Conservation (phyloP, 1,140 invertebrate species). For the Steinernema feltiae region DNA sequence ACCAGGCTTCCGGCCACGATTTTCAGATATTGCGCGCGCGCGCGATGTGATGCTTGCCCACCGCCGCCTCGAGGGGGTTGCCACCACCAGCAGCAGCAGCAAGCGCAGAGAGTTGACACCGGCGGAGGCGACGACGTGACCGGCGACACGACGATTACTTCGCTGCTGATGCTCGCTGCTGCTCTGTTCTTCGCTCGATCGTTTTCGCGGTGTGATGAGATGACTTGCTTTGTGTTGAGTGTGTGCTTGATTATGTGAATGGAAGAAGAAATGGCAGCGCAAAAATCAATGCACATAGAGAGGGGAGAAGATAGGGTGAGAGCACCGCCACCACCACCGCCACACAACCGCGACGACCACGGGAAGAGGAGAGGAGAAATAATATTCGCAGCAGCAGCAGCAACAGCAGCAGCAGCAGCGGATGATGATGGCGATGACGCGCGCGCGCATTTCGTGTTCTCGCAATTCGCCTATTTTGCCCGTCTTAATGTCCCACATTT, state of each 20-base stretch:
- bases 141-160: not conserved
- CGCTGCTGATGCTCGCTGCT: no score
- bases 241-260: not conserved
- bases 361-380: constrained; percentile 14
- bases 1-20: not conserved
- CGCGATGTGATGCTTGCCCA: not conserved
- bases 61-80: not conserved
- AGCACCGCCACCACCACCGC: not conserved
- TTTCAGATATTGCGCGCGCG: not conserved
- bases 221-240: not conserved
- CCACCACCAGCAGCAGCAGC: no score
- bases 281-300: constrained; percentile 8
- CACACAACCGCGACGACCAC: constrained; percentile 2
- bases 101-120: no score
- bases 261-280: constrained; percentile 1
- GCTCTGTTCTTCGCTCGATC: not conserved
- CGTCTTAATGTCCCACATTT: not conserved
- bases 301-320: not conserved
- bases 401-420: not conserved
- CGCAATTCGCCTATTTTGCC: not conserved
- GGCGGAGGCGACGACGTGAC: no score
- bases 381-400: not conserved
- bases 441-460: not conserved
- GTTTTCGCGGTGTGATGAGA: not conserved
- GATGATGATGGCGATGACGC: not conserved